Evolutionary conservation across 1,140 invertebrate genomes (phyloP), one percentile per base, ranked within the genome.

Genomic region (Pseudomyrmex concolor): DNA sequence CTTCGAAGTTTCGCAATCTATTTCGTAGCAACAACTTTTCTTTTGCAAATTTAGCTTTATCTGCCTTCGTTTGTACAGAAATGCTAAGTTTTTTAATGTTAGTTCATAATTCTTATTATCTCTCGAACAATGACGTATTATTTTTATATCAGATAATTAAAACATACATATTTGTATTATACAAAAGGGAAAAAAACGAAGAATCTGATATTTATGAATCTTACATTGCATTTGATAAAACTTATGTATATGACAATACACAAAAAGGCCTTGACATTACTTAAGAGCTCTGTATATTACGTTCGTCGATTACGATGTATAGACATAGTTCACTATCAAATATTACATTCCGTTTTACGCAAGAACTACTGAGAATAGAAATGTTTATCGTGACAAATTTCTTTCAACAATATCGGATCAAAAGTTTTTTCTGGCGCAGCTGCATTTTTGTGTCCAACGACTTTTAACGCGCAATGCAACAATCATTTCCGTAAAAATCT

Each of bases 241-340:
- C 77, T 88, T 87, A 80, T 88, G 70, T 88, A 88, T 76, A 84
- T 85, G 86, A 88, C 86, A 88, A 88, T 88, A 88, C 71, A 71
- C 77, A 64, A 68, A 87, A 86, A 81, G 76, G 86, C 86, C 86
- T 87, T 87, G 83, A 76, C 68, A 87, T 88, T 62, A 81, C 84
- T 88, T 87, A 81, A 80, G 76, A 72, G 74, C 66, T 82, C 55
- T 8, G 62, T 81, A 72, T 77, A 8, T 68, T 76, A 78, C 74
- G 78, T 57, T 85, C 22, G n/a, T 57, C 54, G 66, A 88, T 80
- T 68, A 59, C 85, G 59, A 59, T 80, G 34, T 34, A 34, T 34
- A 50, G 73, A 66, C 62, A 50, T 88, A 82, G 84, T 77, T 87
- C 63, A 87, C 22, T 87, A 62, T 66, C n/a, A 25, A 76, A 76